Percentiles rank a stretch among this genome's conserved stretches.
phyloP scores from a whole-genome alignment of 2,113 vertebrate species.

The Dolichallabes microphthalmus region DNA sequence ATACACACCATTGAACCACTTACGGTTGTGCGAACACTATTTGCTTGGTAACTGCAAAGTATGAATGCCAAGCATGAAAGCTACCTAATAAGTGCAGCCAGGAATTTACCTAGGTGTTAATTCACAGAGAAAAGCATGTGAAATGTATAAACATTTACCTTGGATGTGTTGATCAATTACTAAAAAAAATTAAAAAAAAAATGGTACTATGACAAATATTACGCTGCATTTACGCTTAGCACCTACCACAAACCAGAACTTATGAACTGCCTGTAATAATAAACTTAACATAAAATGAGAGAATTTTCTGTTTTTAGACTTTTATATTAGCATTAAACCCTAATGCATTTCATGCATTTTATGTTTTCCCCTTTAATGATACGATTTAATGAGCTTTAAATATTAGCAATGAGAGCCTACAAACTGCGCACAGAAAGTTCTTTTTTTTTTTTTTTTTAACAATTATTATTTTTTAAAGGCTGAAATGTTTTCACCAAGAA shows the following conservation, averaged over 20 bases:
- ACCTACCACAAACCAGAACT: background rate
- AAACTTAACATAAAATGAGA: background rate
- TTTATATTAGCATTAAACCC: background rate
- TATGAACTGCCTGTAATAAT: background rate
- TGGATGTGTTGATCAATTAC: background rate
- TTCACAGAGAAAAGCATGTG: background rate
- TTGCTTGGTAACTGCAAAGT: slow-evolving; percentile 3
- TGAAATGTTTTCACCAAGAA: background rate
- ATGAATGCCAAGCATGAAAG: slow-evolving; percentile 9
- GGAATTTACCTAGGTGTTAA: slow-evolving; percentile 22
- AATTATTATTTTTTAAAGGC: background rate
- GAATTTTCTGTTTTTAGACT: background rate
- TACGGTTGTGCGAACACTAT: background rate
- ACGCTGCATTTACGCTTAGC: background rate
- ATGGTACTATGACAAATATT: background rate
- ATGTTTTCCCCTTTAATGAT: background rate
- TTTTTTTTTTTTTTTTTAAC: background rate
- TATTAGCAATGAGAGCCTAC: background rate
- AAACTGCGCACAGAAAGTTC: background rate
- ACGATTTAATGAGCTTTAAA: background rate
- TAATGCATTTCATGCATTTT: background rate
- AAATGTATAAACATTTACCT: background rate
- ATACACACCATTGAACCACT: background rate
- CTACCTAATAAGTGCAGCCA: background rate
- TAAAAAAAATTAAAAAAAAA: background rate